phyloP scores from a whole-genome alignment of 2,797 vertebrate genomes.

The Gila robusta region DNA sequence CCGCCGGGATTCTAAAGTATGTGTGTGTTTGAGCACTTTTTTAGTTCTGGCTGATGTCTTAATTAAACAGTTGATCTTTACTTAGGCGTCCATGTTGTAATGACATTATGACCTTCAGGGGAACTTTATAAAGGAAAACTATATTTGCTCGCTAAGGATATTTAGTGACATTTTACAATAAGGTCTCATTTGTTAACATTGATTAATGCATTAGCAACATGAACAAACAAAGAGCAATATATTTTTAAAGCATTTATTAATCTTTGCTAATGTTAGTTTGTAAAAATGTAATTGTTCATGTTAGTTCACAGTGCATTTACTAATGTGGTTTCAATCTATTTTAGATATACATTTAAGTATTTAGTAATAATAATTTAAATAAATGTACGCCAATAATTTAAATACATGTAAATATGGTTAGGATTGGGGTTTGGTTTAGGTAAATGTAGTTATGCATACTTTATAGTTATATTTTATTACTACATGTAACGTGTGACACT shows the following conservation, averaged over 20 bases:
- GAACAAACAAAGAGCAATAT: background rate
- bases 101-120: conserved; percentile 40
- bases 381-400: too few species aligned
- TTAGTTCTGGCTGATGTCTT: background rate
- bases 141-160: background rate
- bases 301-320: background rate
- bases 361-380: background rate
- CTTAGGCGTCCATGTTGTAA: background rate
- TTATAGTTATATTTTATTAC: background rate
- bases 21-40: background rate
- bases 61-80: background rate
- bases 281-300: background rate
- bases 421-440: background rate
- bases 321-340: background rate
- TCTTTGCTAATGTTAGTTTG: background rate
- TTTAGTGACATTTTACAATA: background rate
- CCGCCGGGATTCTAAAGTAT: background rate
- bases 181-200: background rate
- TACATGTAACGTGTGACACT: background rate
- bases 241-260: background rate
- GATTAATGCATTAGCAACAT: background rate
- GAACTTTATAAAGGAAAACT: background rate
- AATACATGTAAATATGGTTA: background rate
- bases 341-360: background rate
- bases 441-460: background rate